Base-by-base conservation (phyloP, 2,888 invertebrate genomes). In the Euspilapteryx auroguttella region DNA sequence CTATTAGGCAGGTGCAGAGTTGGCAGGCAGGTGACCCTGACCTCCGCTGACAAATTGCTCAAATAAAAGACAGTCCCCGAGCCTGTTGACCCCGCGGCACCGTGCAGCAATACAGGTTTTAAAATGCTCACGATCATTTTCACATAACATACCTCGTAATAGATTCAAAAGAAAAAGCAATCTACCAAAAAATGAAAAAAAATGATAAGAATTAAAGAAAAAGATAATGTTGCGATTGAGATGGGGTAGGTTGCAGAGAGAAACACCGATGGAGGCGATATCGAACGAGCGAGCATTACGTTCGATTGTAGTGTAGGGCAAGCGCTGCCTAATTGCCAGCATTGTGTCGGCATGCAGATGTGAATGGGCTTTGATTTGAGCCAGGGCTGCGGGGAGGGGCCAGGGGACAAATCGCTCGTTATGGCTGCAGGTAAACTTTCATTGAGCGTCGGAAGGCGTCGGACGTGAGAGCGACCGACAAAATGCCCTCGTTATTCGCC, bases 281-380 rank as follows among this genome's bases (percentile, higher is more conserved):
- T 58, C 65, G 68, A 66, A 62, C 64, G 55, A 53, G 53, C 58
- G 58, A 54, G 57, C 68, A 73, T 73, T 71, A 73, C 59, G 57
- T 65, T 63, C 69, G 73, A 75, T 75, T 71, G 73, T 75, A 64
- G 69, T 69, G 71, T 75, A 64, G 69, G 68, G 46, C 59, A 47
- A 53, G 57, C 59, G 50, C 52, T 63, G 61, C 68, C 76, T 76
- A 76, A 77, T 77, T 77, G 77, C 69, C 71, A 57, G 71, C 76
- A 77, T 77, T 77, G 77, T 77, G 71, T 59, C 63, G 68, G 69
- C 76, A 77, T 76, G 77, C 76, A 75, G 75, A 77, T 75, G 73
- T 76, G 77, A 77, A 77, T 76, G 76, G 77, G 71, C 71, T 75
- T 77, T 77, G 76, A 77, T 77, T 77, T 76, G 75, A 69, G 61